Conservation (phyloP, 2,888 invertebrate genomes). For the Cryptophagus acutangulus region DNA sequence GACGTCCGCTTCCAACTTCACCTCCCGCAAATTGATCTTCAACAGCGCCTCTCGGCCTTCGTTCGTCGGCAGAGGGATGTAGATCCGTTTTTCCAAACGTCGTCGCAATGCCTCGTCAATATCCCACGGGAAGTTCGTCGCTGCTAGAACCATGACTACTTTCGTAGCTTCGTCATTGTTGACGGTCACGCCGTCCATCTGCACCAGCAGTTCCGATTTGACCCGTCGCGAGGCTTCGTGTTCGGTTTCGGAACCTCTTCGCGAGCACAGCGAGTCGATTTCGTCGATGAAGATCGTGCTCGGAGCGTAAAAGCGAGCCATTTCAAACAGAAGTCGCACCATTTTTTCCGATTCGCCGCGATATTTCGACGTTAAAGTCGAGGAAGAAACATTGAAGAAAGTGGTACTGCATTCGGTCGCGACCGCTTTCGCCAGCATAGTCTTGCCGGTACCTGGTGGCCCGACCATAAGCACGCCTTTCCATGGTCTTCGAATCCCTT, state of each 20-base stretch:
- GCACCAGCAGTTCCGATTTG: constrained; percentile 94
- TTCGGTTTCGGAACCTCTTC: constrained; percentile 92
- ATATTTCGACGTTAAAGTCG: constrained; percentile 96
- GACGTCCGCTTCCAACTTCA: constrained; percentile 76
- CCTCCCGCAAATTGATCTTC: constrained; percentile 83
- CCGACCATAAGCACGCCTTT: constrained; percentile 94
- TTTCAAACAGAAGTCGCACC: constrained; percentile 92
- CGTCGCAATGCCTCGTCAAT: constrained; percentile 93
- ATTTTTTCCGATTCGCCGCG: constrained; percentile 99
- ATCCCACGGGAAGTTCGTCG: constrained; percentile 99
- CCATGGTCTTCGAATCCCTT: constrained; percentile 94
- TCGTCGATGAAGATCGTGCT: constrained; percentile 99
- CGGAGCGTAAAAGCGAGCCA: constrained; percentile 98
- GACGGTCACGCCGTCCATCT: constrained; percentile 95
- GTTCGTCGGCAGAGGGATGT: constrained; percentile 92
- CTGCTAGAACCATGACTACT: constrained; percentile 96
- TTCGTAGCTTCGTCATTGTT: constrained; percentile 59
- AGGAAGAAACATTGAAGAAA: constrained; percentile 95
- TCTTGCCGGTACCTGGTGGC: constrained; percentile 91
- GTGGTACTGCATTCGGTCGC: constrained; percentile 98
- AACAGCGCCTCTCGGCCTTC: constrained; percentile 78
- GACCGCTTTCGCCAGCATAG: constrained; percentile 95
- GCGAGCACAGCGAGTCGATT: constrained; percentile 94
- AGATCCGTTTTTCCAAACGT: constrained; percentile 93
- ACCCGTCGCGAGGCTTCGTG: constrained; percentile 96